A percentile compares a stretch with the other conserved stretches of the same genome.
Conservation (phyloP, 1,140 invertebrate species). For the Pomacea maculata region DNA sequence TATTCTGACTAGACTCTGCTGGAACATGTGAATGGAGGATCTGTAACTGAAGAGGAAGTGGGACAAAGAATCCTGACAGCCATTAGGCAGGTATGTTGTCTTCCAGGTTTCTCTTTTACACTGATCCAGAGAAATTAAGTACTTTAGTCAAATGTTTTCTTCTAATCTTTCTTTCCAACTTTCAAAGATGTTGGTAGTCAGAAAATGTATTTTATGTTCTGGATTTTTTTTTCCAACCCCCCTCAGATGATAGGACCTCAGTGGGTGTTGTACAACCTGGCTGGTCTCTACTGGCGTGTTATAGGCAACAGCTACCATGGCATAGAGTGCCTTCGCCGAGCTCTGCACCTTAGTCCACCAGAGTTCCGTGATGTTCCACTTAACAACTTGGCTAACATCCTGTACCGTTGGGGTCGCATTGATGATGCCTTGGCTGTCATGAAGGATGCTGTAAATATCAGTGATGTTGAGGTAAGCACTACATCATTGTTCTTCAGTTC, state of each 20-base stretch:
- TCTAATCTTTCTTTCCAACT: background rate
- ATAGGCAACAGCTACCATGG: constrained; percentile 81
- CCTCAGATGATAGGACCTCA: constrained; percentile 74
- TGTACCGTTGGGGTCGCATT: constrained; percentile 73
- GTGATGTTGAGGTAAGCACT: constrained; percentile 72
- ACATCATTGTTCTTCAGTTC: background rate
- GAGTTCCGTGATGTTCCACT: constrained; percentile 80
- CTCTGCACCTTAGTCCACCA: constrained; percentile 79
- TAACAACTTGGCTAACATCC: constrained; percentile 82
- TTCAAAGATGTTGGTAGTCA: background rate
- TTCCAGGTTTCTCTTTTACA: constrained; percentile 56
- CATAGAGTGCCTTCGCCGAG: constrained; percentile 81
- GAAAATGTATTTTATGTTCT: background rate
- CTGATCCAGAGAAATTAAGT: background rate
- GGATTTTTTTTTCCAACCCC: constrained; percentile 29
- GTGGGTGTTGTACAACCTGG: constrained; percentile 86
- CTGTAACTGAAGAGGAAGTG: constrained; percentile 74
- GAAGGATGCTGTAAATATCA: constrained; percentile 79
- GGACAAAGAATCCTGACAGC: constrained; percentile 79
- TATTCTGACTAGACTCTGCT: constrained; percentile 65
- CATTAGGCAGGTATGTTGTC: constrained; percentile 71
- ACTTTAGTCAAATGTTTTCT: background rate
- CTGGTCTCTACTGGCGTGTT: constrained; percentile 85
- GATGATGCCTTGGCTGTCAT: constrained; percentile 82
- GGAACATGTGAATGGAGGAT: constrained; percentile 70